Base-by-base conservation (phyloP, 1,140 invertebrate genomes). In the Pseudobourletiella spinata region DNA sequence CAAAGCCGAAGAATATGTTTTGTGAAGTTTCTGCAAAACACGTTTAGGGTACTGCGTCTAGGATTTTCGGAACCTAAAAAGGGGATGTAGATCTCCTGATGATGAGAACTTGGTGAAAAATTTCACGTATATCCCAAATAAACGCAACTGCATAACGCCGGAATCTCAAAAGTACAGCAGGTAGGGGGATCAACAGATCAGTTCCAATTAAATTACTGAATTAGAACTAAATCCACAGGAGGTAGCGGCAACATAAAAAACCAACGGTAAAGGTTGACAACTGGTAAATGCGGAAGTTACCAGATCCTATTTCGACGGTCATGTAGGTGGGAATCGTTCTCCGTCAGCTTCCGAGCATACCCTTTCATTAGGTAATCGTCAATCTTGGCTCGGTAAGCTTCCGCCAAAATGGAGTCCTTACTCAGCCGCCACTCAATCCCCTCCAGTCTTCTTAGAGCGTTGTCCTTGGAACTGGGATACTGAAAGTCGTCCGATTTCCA, bases 341-440 rank as follows among this genome's bases (percentile, higher is more conserved):
- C 8, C 11, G 43, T 14, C 25, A 59, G 22, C 20, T 50, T 55
- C 8, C 28, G 2, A 0, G 28, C 25, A 18, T 46, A 65, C 4
- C 64, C 64, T 43, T 65, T 65, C 4, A 43, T 16, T 20, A 51
- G 1, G 51, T 65, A 56, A 2, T 57, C 46, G 18, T 39, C 1
- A 20, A 65, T 57, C 28, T 55, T 39, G 24, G 1, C 20, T 14
- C 28, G 24, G 22, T 56, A 61, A 1, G 18, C 1, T 15, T 44
- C 26, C 8, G 59, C 64, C 54, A 58, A 61, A 11, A 24, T 29
- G 2, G 30, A 11, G 24, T 65, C 55, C 24, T 32, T 29, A 29
- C 52, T 46, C 59, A 65, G 52, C 25, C 55, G 61, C 20, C 29
- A 14, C n/a, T 65, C 59, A 6, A 61, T 43, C 25, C 32, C 42